phyloP scores from a whole-genome alignment of 2,797 vertebrate species.

The Cygnus olor region DNA sequence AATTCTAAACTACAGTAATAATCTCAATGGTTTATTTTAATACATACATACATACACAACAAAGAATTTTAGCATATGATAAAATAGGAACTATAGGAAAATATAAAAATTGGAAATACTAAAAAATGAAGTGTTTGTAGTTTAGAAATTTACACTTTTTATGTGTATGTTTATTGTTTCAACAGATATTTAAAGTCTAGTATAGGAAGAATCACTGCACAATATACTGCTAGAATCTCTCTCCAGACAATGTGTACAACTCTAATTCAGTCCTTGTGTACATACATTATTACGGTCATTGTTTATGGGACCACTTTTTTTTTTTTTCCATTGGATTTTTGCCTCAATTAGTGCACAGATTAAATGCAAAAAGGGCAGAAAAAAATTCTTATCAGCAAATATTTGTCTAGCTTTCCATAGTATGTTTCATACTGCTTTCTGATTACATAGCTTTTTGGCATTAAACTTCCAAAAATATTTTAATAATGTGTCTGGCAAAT shows the following conservation, averaged over 20 bases:
- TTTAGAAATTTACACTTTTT: background rate
- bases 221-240: background rate
- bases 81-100: background rate
- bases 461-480: background rate
- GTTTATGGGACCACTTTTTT: background rate
- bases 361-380: background rate
- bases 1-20: slow-evolving; percentile 21
- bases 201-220: background rate
- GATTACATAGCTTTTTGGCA: background rate
- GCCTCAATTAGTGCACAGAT: background rate
- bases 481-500: background rate
- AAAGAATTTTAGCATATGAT: background rate
- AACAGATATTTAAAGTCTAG: background rate
- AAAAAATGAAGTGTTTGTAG: background rate
- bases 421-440: background rate
- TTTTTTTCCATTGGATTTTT: background rate
- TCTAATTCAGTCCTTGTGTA: background rate
- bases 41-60: background rate
- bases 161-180: background rate
- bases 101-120: background rate
- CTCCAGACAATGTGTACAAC: background rate
- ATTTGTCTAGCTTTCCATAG: background rate
- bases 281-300: background rate
- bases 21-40: background rate
- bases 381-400: background rate